Evolutionary conservation across 1,140 invertebrate species (phyloP), one percentile per base, ranked within the genome.

Genomic region (Ditylenchus dipsaci): DNA sequence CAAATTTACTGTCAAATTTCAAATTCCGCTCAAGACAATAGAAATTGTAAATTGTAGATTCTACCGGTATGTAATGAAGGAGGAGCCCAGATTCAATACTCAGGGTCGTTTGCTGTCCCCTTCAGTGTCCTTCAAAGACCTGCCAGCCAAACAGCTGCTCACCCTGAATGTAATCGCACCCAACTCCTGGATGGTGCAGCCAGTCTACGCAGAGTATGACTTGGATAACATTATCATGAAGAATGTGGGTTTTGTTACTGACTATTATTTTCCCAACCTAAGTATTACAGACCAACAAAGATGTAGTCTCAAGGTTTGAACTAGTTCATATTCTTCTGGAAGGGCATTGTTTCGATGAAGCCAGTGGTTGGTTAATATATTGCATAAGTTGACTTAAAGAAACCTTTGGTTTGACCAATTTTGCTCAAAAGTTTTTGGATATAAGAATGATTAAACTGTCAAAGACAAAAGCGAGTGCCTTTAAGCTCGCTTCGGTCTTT

Each of bases 161-260:
- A 97, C 95, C 0, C 88, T 97, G 84, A 91, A 91, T 80, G 89
- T 97, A 84, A 89, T 92, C 74, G 90, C 95, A 33, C 94, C 95
- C n/a, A 91, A 97, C 83, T 95, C 96, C 85, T 99, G 95, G 96
- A 87, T 99, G 73, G 93, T 98, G 0, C 93, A 97, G 86, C 90
- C 92, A 67, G 90, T 97, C 7, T 69, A 27, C 0, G 91, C 94
- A 33, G 90, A 92, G 19, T 94, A 97, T 85, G 96, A 99, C 86
- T 88, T 99, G 73, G 96, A 99, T 83, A 99, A 99, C 84, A 97
- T 99, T 71, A 89, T 92, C 70, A 85, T 87, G 68, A 82, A 85
- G 63, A 83, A 85, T 71, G 85, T 80, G 17, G 49, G 60, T 47
- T 17, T 1, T 5, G 9, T 69, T n/a, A 68, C 0, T 75, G 11